Base-by-base conservation (phyloP, 2,797 vertebrate species). In the Esox masquinongy region DNA sequence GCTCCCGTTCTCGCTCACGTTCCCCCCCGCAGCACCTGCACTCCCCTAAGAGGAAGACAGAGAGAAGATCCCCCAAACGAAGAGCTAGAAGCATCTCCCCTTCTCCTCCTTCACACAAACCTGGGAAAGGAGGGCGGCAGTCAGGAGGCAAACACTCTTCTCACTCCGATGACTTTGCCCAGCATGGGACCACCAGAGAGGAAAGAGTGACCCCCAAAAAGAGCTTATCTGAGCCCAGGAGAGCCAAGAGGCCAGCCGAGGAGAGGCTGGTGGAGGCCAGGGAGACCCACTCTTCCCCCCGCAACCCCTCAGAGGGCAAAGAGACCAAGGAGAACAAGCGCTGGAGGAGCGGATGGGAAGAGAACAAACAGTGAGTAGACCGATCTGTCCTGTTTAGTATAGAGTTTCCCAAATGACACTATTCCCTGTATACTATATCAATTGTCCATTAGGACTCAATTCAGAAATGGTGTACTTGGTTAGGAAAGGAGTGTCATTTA, bases 321-420 rank as follows among this genome's bases (percentile, higher is more conserved):
- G 96, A 97, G 31, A 79, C 88, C 22, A 98, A 98, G 88, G 97
- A 98, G 22, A 91, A 92, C 74, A 97, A 97, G 85, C 92, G 96
- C 82, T 98, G 97, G 97, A 96, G 95, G 83, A 96, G 96, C 86
- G 95, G 96, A 89, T 99, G 98, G 97, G 97, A 98, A 87, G 98
- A 98, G 88, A 97, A 87, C 86, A 99, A 99, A 90, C 95, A 93
- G 98, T 99, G 93, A 95, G 94, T 92, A 88, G 5, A 26, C 43
- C 9, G 19, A 34, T 7, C 12, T 47, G 3, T 34, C 11, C 5
- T 24, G 15, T 47, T 16, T n/a, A 61, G 4, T 43, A 39, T 8
- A 14, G 56, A 34, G 39, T 68, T 11, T 59, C 22, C 9, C 56
- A 59, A 59, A 61, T 61, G 51, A 8, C 1, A n/a, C 51, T 39